phyloP scores from a whole-genome alignment of 2,113 vertebrate species.

The Eudorcas thomsonii region DNA sequence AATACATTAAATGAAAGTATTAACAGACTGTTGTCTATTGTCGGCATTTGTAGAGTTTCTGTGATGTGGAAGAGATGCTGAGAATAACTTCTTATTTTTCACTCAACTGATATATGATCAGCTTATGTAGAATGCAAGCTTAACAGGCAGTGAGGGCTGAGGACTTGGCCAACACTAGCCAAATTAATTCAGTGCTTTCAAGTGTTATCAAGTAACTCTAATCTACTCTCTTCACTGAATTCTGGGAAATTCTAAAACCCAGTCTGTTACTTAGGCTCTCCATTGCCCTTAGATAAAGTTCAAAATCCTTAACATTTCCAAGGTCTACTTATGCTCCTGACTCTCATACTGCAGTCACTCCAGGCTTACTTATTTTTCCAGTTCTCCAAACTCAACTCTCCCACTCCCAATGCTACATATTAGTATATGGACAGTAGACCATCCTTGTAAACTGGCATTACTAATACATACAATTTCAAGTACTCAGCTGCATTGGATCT shows the following conservation, averaged over 20 bases:
- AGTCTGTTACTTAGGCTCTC: neutral
- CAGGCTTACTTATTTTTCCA: neutral
- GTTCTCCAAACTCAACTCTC: neutral
- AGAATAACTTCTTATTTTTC: neutral
- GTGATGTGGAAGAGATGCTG: neutral
- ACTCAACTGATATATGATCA: neutral
- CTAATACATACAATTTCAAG: neutral
- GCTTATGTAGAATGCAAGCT: neutral
- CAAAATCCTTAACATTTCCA: neutral
- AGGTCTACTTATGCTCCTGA: neutral
- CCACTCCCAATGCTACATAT: neutral
- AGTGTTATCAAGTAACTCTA: neutral
- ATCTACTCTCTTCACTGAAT: neutral
- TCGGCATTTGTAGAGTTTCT: neutral
- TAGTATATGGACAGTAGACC: neutral
- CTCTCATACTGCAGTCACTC: neutral
- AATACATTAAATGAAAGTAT: neutral
- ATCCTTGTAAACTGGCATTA: neutral
- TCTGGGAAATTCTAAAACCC: neutral
- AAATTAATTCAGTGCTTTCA: neutral
- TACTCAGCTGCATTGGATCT: neutral
- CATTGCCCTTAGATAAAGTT: neutral
- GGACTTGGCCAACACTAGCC: neutral
- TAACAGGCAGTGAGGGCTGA: neutral
- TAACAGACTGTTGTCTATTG: neutral